Evolutionary conservation across 1,140 invertebrate species (phyloP).

Genomic region (Trachymyrmex cornetzi): DNA sequence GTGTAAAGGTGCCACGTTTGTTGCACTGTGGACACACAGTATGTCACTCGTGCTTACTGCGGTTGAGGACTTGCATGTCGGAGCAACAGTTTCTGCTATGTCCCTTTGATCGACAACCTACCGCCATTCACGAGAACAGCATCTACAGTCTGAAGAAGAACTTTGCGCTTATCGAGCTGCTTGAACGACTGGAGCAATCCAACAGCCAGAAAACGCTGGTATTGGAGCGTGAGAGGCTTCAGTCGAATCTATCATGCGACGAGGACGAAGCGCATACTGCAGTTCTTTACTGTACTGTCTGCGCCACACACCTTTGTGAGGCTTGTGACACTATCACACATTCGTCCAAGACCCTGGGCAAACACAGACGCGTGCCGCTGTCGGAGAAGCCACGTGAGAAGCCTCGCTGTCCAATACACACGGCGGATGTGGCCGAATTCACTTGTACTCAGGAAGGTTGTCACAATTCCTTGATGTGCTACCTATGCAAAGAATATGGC

Average conservation of each 20-base stretch:
- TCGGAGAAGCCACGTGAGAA: slow-evolving; percentile 89
- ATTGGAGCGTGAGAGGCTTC: slow-evolving; percentile 85
- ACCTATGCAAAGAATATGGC: slow-evolving; percentile 89
- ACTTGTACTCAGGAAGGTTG: slow-evolving; percentile 89
- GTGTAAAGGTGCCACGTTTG: slow-evolving; percentile 88
- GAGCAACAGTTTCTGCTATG: slow-evolving; percentile 87
- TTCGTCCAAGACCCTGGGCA: slow-evolving; percentile 87
- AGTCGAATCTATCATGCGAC: slow-evolving; percentile 88
- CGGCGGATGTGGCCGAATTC: slow-evolving; percentile 88
- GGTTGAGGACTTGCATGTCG: slow-evolving; percentile 83
- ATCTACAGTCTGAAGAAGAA: slow-evolving; percentile 90
- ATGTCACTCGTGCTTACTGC: slow-evolving; percentile 88
- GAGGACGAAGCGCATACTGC: slow-evolving; percentile 89
- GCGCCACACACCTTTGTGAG: slow-evolving; percentile 88
- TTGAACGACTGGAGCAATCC: slow-evolving; percentile 87
- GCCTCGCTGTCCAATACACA: slow-evolving; percentile 88
- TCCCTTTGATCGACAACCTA: slow-evolving; percentile 89
- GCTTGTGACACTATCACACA: slow-evolving; percentile 88
- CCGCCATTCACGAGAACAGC: slow-evolving; percentile 87
- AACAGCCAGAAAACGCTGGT: slow-evolving; percentile 83
- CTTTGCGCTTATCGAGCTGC: slow-evolving; percentile 88
- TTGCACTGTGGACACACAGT: slow-evolving; percentile 89
- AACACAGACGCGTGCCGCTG: slow-evolving; percentile 88
- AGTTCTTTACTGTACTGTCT: slow-evolving; percentile 89
- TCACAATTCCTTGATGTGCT: slow-evolving; percentile 87